Conservation (phyloP, 2,888 invertebrate species). For the Cremastobaeus sp. region DNA sequence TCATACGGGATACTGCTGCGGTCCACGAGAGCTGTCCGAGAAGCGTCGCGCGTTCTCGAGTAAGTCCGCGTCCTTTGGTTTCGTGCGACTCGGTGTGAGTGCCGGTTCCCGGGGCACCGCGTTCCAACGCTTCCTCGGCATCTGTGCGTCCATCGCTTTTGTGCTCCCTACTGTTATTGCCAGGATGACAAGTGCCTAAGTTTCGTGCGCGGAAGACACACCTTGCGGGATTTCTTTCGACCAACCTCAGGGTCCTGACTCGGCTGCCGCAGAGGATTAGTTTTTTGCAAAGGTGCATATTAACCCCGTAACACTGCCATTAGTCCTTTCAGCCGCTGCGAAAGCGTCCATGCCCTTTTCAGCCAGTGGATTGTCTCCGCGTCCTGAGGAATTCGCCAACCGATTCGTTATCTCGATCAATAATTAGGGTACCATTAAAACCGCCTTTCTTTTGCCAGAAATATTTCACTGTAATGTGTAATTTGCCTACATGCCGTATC, state of each 20-base stretch:
- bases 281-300: conserved; percentile 27
- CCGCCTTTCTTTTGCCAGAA: too few species aligned
- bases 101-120: conserved; percentile 20
- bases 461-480: too few species aligned
- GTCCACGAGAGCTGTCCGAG: conserved; percentile 11
- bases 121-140: conserved; percentile 22
- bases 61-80: conserved; percentile 16
- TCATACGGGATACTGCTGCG: conserved; percentile 72
- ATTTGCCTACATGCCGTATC: too few species aligned
- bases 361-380: too few species aligned
- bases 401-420: too few species aligned
- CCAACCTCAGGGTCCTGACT: background rate
- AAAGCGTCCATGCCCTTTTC: too few species aligned
- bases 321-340: too few species aligned
- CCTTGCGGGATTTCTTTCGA: conserved; percentile 45
- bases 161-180: conserved; percentile 32
- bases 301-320: too few species aligned
- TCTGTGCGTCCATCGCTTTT: conserved; percentile 35
- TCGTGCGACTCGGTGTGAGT: conserved; percentile 18
- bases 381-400: too few species aligned
- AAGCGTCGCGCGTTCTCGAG: conserved; percentile 28
- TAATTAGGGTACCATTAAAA: too few species aligned
- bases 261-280: conserved; percentile 6
- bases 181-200: conserved; percentile 54
- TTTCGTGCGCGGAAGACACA: conserved; percentile 28